Conservation (phyloP, 30 jellyfish, hydroid and myxozoan species). For the Turritopsis rubra region DNA sequence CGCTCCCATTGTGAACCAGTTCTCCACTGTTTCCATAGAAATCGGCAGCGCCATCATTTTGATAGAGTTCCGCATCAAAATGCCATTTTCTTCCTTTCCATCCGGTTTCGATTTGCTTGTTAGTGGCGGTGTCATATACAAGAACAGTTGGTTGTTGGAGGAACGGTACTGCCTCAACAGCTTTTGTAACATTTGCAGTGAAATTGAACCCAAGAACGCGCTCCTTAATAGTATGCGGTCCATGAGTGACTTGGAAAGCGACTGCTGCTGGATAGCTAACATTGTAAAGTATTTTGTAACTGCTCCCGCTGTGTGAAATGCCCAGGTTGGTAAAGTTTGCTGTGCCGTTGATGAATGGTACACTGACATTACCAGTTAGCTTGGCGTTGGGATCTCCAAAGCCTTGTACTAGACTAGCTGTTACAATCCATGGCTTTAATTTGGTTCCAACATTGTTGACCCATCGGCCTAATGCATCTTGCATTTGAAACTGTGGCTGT, state of each 20-base stretch:
- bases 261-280: conserved; percentile 65
- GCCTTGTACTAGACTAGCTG: conserved; percentile 63
- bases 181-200: conserved; percentile 39
- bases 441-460: conserved; percentile 67
- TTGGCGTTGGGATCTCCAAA: conserved; percentile 64
- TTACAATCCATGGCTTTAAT: conserved; percentile 59
- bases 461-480: conserved; percentile 65
- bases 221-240: conserved; percentile 54
- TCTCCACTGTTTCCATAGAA: conserved; percentile 33
- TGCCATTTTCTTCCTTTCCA: conserved; percentile 83
- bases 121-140: conserved; percentile 59
- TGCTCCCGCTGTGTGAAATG: conserved; percentile 68
- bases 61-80: conserved; percentile 43
- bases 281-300: conserved; percentile 57
- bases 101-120: conserved; percentile 54
- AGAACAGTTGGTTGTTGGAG: conserved; percentile 52
- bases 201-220: conserved; percentile 39
- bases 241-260: conserved; percentile 38
- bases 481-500: conserved; percentile 62
- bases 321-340: conserved; percentile 80
- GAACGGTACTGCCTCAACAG: conserved; percentile 61
- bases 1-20: conserved; percentile 29
- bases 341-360: conserved; percentile 80
- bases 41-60: not conserved
- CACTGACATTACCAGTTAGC: conserved; percentile 62